phyloP scores from a whole-genome alignment of 2,113 vertebrate genomes.

The Sclerurus mexicanus region DNA sequence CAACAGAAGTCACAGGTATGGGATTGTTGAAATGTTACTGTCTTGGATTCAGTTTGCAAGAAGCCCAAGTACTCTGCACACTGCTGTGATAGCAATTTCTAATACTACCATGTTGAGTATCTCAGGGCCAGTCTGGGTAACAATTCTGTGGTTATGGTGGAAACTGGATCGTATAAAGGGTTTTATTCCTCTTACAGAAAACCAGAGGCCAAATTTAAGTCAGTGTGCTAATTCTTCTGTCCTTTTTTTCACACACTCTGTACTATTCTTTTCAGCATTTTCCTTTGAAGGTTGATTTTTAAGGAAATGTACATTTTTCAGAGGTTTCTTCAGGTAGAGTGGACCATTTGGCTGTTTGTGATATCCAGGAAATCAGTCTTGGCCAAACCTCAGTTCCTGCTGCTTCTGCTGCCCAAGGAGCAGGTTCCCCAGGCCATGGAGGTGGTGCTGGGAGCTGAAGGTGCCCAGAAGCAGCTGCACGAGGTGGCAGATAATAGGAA shows the following conservation, averaged over 20 bases:
- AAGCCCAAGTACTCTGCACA: neutral
- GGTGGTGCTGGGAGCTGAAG: neutral
- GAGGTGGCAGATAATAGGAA: no score
- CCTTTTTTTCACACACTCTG: neutral
- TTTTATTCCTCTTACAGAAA: neutral
- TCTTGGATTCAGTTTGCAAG: neutral
- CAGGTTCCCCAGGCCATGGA: neutral
- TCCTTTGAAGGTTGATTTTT: neutral
- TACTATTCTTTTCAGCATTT: neutral
- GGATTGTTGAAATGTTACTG: neutral
- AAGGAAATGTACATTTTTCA: neutral
- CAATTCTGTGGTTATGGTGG: neutral
- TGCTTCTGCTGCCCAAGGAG: neutral
- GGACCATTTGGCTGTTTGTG: neutral
- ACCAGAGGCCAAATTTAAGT: neutral
- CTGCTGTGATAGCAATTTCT: neutral
- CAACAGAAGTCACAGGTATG: neutral
- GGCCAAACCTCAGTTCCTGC: neutral
- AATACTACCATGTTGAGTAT: neutral
- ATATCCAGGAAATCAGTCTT: neutral
- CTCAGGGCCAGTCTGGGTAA: neutral
- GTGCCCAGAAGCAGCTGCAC: neutral
- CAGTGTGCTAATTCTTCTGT: neutral
- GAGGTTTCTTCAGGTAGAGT: neutral
- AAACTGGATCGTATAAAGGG: neutral